Evolutionary conservation across 2,113 vertebrate species (phyloP).

Genomic region (Menura novaehollandiae): DNA sequence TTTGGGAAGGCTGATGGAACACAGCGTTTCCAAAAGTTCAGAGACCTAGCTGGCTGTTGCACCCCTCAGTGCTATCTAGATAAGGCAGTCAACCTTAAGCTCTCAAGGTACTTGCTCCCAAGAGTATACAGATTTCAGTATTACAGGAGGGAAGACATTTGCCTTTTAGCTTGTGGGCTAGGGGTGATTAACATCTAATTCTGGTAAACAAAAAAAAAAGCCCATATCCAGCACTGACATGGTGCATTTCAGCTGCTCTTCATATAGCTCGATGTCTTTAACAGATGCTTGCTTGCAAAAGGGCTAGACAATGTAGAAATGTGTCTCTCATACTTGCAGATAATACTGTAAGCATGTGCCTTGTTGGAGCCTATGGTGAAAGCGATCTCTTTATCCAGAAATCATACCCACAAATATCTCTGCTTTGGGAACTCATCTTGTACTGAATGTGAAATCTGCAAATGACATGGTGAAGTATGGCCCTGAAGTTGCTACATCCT

Average conservation of each 20-base stretch:
- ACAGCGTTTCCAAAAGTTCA: not conserved
- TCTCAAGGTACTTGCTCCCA: not conserved
- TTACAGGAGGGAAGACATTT: not conserved
- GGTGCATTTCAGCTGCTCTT: not conserved
- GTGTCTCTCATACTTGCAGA: not conserved
- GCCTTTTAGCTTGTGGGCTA: not conserved
- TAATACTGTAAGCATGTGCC: not conserved
- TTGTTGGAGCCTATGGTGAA: not conserved
- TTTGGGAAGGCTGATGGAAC: not conserved
- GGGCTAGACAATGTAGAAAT: not conserved
- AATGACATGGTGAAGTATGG: not conserved
- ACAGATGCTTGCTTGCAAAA: not conserved
- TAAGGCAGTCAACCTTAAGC: not conserved
- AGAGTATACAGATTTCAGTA: not conserved
- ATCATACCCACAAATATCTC: not conserved
- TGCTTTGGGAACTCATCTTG: not conserved
- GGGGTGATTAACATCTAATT: not conserved
- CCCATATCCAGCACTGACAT: not conserved
- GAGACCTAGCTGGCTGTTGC: not conserved
- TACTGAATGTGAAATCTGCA: not conserved
- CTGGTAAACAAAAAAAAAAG: not conserved
- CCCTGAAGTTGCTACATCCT: not conserved
- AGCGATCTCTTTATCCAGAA: not conserved
- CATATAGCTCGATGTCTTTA: not conserved
- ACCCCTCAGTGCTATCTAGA: not conserved